These are phyloP conservation scores for Fringilla coelebs DNA, from an alignment of 2,797 vertebrate genomes.

Conservation along the genomic window DNA sequence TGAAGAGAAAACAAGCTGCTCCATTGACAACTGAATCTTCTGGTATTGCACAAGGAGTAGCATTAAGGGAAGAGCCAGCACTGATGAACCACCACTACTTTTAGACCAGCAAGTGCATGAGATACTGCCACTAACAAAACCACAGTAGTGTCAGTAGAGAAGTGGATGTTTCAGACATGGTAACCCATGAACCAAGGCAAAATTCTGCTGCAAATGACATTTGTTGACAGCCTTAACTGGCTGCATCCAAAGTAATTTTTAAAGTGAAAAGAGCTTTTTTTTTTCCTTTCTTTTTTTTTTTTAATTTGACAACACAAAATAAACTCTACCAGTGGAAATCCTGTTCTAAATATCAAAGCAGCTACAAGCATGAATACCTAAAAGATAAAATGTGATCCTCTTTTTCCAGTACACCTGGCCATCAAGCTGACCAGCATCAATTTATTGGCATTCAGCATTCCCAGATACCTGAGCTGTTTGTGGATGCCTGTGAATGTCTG, in stretches of 20 bases:
- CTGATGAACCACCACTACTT: not conserved
- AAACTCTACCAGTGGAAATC: not conserved
- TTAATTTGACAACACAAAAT: not conserved
- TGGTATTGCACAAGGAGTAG: not conserved
- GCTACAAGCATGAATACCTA: not conserved
- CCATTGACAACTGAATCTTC: not conserved
- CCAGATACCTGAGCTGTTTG: not conserved
- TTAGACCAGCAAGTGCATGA: not conserved
- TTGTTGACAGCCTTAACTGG: not conserved
- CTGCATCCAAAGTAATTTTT: not conserved
- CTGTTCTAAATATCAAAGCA: not conserved
- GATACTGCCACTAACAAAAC: not conserved
- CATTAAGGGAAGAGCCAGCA: not conserved
- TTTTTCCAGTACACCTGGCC: not conserved
- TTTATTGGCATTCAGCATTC: not conserved
- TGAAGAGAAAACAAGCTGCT: not conserved
- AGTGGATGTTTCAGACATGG: not conserved
- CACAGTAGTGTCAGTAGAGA: not conserved
- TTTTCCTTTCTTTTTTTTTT: not conserved
- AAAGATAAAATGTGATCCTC: not conserved
- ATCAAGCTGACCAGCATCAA: not conserved
- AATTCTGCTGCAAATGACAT: not conserved
- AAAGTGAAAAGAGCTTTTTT: not conserved
- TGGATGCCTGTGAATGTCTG: not conserved
- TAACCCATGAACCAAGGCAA: not conserved